Evolutionary conservation across 2,113 vertebrate genomes (phyloP).

Genomic region (Ictidomys tridecemlineatus): DNA sequence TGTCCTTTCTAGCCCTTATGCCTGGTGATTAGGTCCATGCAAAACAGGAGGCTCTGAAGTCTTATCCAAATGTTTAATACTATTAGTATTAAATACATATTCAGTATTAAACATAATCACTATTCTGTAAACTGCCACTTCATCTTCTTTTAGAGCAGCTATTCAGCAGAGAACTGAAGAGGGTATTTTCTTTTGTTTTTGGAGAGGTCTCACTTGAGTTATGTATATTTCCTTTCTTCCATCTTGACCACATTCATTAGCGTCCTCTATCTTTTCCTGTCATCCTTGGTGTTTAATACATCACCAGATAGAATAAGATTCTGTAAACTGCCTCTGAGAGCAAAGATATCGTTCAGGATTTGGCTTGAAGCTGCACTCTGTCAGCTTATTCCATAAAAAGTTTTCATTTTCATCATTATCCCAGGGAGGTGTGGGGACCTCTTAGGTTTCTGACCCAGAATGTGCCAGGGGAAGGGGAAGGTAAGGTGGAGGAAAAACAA

Average conservation of each 20-base stretch:
- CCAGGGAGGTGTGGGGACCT: neutral
- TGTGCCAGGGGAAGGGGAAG: neutral
- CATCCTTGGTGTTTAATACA: too few relatives aligned
- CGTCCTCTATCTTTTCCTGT: too few relatives aligned
- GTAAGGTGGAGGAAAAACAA: neutral
- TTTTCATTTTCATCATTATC: neutral
- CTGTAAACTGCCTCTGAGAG: neutral
- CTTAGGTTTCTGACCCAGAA: neutral
- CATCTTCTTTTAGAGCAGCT: neutral
- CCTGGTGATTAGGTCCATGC: too few relatives aligned
- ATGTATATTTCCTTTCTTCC: too few relatives aligned
- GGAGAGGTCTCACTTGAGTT: too few relatives aligned
- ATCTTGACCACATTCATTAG: too few relatives aligned
- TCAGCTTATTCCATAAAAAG: neutral
- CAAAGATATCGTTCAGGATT: neutral
- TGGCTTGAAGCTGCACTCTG: neutral
- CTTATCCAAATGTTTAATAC: too few relatives aligned
- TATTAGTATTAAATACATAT: too few relatives aligned
- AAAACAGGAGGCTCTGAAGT: too few relatives aligned
- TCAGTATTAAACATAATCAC: too few relatives aligned
- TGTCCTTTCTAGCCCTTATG: too few relatives aligned
- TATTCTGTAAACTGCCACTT: neutral
- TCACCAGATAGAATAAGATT: neutral
- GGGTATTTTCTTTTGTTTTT: neutral
- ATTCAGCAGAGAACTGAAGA: neutral